Base-by-base conservation (phyloP, 2,888 invertebrate genomes). In the Zygaena filipendulae region DNA sequence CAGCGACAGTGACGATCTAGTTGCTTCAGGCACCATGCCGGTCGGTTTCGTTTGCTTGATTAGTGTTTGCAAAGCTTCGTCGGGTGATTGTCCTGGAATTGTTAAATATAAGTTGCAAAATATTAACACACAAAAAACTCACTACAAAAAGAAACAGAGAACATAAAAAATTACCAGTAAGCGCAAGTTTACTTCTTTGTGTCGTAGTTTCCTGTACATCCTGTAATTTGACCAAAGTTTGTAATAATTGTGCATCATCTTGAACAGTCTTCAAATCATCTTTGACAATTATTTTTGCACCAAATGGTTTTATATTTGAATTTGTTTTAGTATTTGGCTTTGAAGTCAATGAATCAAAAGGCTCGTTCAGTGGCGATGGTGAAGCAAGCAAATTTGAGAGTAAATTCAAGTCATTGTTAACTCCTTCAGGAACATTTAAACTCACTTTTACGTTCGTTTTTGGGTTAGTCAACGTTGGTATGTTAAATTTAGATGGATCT, bases 141-240 rank as follows among this genome's bases (percentile, higher is more conserved):
- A 6, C 16, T 16, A 16, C 4, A 16, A 6, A 6, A 16, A n/a
- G n/a, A n/a, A n/a, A n/a, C n/a, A n/a, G n/a, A 23, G 28, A 10
- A 3, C 7, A 12, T 23, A 2, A 12, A 12, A 19, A 25, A 20
- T 48, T 49, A 77, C 79, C 77, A 57, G 75, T 75, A 38, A 72
- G 46, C 34, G 72, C 59, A 22, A 79, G 52, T 59, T 71, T 79
- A 47, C 53, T 66, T 38, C 47, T 59, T 36, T 56, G 60, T 14
- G 77, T 71, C 22, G 74, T 72, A 4, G 69, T 67, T 57, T 72
- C 68, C 58, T 69, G 63, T 13, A 59, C 74, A 21, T 66, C 74
- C 58, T 77, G 79, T 33, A 74, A 61, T 54, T 74, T 72, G 45
- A 77, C 66, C 42, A 77, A 67, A 42, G 77, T 80, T 64, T 82